Evolutionary conservation across 2,797 vertebrate genomes (phyloP), one percentile per base, ranked within the genome.

Genomic region (Chelidonichthys spinosus): DNA sequence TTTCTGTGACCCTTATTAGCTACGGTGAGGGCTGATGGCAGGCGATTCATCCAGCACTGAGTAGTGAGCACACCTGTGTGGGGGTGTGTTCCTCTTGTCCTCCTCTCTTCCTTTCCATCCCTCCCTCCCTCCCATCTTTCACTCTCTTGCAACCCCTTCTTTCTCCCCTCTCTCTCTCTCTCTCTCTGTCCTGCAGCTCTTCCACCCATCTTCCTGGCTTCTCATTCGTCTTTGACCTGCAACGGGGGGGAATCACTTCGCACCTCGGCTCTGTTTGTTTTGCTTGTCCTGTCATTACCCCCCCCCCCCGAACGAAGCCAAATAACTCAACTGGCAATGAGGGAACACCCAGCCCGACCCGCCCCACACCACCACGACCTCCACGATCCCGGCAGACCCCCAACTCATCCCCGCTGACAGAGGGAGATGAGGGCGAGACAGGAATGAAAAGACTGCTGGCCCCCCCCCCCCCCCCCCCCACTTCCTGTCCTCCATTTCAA

Each of bases 251-350:
- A 89, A 92, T 95, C 93, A 91, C 85, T 95, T 96, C 92, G 91
- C 94, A 95, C 94, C 94, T 95, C 79, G 0, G 68, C 77, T 87
- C 83, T 94, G 91, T 95, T 96, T 96, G 94, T 96, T 95, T 92
- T 92, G 87, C 90, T 94, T 94, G 90, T 90, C 89, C 92, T 93
- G 93, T 95, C 94, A 91, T 72, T 90, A 79, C 82, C 82, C 74
- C 81, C 63, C 83, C 73, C 42, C 50, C 2, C 2, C 14, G 50
- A 85, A 91, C 74, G 86, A 93, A 92, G 84, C 80, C 83, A 92
- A 94, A 94, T 92, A 93, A 92, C 91, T 92, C 87, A 74, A 71
- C 58, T 85, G 86, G 92, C 82, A 77, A 85, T 88, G 84, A 89
- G 85, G 89, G 90, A 85, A 83, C 86, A 76, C 73, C 86, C 81